Evolutionary conservation across 1,140 invertebrate species (phyloP).

Genomic region (Aphelinus atriplicis): DNA sequence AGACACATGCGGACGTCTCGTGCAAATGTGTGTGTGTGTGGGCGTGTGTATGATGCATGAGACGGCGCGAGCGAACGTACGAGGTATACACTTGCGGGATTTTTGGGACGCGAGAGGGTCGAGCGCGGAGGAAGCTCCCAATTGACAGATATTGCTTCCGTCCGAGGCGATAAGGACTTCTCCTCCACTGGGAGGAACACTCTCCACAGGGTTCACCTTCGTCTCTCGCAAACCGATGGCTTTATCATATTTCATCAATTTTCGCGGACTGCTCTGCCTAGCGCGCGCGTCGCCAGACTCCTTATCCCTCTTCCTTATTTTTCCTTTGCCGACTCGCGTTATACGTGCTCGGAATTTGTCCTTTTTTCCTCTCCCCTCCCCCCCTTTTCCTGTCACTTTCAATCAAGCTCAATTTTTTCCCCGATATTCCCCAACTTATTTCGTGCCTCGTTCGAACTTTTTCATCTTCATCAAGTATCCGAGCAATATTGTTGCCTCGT

Average conservation of each 20-base stretch:
- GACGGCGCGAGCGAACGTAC: background rate
- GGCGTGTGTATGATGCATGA: too few species aligned
- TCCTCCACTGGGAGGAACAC: background rate
- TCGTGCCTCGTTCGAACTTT: too few species aligned
- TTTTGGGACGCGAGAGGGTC: background rate
- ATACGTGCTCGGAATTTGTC: constrained; percentile 13
- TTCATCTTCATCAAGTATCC: too few species aligned
- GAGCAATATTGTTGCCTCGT: too few species aligned
- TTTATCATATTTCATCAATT: constrained; percentile 36
- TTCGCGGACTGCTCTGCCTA: background rate
- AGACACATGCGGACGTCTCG: background rate
- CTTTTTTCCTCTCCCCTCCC: constrained; percentile 4
- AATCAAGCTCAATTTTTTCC: constrained; percentile 7
- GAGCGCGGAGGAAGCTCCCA: background rate
- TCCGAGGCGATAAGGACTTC: constrained; percentile 18
- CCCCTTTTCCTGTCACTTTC: constrained; percentile 5
- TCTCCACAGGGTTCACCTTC: background rate
- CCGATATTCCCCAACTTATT: background rate
- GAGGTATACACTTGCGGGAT: background rate
- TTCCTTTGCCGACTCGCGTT: too few species aligned
- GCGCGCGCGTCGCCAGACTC: too few species aligned
- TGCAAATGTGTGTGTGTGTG: too few species aligned
- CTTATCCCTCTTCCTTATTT: too few species aligned
- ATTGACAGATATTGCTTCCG: constrained; percentile 30
- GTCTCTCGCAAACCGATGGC: background rate